Conservation (phyloP, 2,113 vertebrate genomes). For the Xenus cinereus region DNA sequence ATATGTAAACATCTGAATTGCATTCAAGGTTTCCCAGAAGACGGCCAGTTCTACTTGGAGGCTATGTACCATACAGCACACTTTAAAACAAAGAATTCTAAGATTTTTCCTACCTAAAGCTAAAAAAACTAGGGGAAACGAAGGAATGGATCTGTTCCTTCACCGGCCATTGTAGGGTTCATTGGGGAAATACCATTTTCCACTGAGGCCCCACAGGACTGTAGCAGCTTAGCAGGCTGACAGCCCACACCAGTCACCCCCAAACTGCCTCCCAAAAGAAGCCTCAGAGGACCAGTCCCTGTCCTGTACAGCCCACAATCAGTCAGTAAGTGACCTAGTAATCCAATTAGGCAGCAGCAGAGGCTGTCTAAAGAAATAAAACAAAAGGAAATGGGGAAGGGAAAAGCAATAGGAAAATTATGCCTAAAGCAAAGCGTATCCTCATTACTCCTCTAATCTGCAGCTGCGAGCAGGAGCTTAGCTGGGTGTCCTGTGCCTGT, state of each 20-base stretch:
- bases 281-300: not conserved
- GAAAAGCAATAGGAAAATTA: not conserved
- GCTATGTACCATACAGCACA: fast-evolving
- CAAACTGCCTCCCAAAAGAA: not conserved
- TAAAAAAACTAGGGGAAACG: not conserved
- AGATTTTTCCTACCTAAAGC: not conserved
- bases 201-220: fast-evolving
- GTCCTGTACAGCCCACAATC: not conserved
- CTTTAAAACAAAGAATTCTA: not conserved
- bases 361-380: not conserved
- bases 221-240: not conserved
- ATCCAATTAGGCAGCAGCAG: not conserved
- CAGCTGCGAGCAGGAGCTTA: not conserved
- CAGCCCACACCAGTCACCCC: not conserved
- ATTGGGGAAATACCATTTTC: not conserved
- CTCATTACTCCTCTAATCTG: not conserved
- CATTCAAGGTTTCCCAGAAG: not conserved
- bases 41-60: not conserved
- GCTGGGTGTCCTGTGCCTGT: not conserved
- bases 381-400: not conserved
- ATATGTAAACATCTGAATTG: not conserved
- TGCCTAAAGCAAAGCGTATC: not conserved
- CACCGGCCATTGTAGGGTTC: fast-evolving
- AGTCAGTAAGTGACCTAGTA: not conserved
- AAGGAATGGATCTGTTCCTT: not conserved